phyloP scores from a whole-genome alignment of 2,888 invertebrate species.

The Prenolepis imparis region DNA sequence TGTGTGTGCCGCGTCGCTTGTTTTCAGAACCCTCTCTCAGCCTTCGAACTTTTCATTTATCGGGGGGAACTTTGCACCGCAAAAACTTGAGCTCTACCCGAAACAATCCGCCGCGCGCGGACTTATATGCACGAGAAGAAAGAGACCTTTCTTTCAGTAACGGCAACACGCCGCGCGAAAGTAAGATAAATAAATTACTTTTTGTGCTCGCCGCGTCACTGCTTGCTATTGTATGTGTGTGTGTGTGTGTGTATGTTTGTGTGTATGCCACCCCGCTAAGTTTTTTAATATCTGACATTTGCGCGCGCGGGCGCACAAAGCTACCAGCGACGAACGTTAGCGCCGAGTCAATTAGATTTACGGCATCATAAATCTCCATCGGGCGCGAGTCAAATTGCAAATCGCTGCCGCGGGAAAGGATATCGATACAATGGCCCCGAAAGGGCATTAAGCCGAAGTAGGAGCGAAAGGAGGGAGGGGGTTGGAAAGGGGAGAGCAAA shows the following conservation, averaged over 20 bases:
- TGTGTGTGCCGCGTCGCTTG: conserved; percentile 20
- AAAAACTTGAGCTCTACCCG: conserved; percentile 6
- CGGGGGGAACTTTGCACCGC: background rate
- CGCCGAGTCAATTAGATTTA: conserved; percentile 55
- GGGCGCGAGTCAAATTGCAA: conserved; percentile 65
- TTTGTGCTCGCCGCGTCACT: conserved; percentile 25
- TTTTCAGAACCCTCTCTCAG: background rate
- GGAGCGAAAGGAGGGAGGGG: background rate
- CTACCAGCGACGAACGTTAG: conserved; percentile 47
- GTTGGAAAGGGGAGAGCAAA: background rate
- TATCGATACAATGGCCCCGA: conserved; percentile 58
- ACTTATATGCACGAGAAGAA: conserved; percentile 27
- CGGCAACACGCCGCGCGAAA: background rate
- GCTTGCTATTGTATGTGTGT: conserved; percentile 13
- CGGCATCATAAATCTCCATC: conserved; percentile 52
- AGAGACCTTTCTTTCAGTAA: conserved; percentile 34
- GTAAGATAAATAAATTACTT: conserved; percentile 48
- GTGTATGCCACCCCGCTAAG: conserved; percentile 7
- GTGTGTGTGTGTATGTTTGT: background rate
- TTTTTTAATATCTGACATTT: conserved; percentile 44
- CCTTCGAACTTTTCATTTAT: conserved; percentile 35
- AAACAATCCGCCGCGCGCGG: conserved; percentile 10
- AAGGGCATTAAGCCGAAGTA: conserved; percentile 61
- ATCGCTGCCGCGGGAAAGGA: conserved; percentile 60
- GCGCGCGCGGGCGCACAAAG: conserved; percentile 23